A percentile compares a stretch with the other conserved stretches of the same genome.
These are phyloP conservation scores for Molanna angustata DNA, from an alignment of 2,888 invertebrate genomes.

Conservation along the genomic window DNA sequence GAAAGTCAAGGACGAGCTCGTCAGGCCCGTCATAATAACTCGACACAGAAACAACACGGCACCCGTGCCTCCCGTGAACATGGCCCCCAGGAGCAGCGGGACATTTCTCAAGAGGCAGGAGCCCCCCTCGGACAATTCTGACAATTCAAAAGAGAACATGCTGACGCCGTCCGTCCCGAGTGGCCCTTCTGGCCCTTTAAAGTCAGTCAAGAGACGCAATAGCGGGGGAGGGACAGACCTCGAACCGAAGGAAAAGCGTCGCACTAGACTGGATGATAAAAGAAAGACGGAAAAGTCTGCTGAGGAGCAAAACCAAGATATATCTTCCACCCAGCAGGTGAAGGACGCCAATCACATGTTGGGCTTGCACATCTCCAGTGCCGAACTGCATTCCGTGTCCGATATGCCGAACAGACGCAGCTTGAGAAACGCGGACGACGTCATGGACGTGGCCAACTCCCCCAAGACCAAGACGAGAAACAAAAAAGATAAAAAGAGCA, in stretches of 20 bases:
- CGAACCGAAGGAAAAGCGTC: conserved; percentile 31
- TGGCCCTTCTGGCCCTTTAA: conserved; percentile 23
- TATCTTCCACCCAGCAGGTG: conserved; percentile 26
- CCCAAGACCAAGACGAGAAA: conserved; percentile 17
- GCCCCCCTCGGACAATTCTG: conserved; percentile 34
- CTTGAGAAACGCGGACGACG: conserved; percentile 10
- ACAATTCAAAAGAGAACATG: conserved; percentile 50
- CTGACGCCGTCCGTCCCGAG: conserved; percentile 36
- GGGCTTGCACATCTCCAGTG: conserved; percentile 18
- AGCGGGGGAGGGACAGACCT: conserved; percentile 34
- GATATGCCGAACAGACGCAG: conserved; percentile 15
- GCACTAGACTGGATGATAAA: conserved; percentile 30
- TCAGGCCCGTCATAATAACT: conserved; percentile 4
- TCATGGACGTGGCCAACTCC: conserved; percentile 4
- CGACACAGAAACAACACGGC: conserved; percentile 8
- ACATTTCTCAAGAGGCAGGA: conserved; percentile 30
- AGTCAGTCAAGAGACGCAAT: conserved; percentile 39
- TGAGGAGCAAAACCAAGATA: conserved; percentile 27
- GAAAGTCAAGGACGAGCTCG: conserved; percentile 12
- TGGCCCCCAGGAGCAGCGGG: conserved; percentile 11
- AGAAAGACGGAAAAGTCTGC: conserved; percentile 8
- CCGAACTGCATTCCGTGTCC: conserved; percentile 6
- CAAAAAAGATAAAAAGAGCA: conserved; percentile 20
- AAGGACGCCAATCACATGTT: conserved; percentile 21
- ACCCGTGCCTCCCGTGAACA: conserved; percentile 2